Conservation (phyloP, 2,888 invertebrate species). For the Cataglyphis rosenhaueri region DNA sequence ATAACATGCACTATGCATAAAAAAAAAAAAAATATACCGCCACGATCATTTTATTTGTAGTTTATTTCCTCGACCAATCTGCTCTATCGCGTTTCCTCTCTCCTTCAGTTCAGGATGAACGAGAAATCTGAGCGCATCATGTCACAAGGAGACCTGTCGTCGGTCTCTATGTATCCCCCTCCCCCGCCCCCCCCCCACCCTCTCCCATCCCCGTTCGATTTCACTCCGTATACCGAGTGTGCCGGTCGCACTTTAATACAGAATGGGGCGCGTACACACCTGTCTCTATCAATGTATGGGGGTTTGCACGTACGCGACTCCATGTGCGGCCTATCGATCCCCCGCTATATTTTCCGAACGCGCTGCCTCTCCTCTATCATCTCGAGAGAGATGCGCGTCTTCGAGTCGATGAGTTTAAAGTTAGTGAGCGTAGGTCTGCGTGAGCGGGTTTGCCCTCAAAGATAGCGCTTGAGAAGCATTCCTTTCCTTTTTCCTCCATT, state of each 20-base stretch:
- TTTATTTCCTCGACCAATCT: neutral
- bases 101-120: neutral
- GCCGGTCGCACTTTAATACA: neutral
- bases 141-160: slow-evolving; percentile 6
- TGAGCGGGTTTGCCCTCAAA: neutral
- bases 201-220: slow-evolving; percentile 1
- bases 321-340: slow-evolving; percentile 36
- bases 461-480: neutral
- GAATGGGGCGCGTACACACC: slow-evolving; percentile 45
- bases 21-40: neutral
- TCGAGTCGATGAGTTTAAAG: neutral
- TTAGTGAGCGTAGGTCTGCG: neutral
- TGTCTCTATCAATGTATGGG: slow-evolving; percentile 28
- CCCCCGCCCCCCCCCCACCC: no score
- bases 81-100: neutral
- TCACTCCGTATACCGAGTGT: neutral
- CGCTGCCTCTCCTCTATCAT: neutral
- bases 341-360: slow-evolving; percentile 46
- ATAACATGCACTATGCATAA: neutral
- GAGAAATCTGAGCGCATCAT: neutral
- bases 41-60: neutral
- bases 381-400: slow-evolving; percentile 8
- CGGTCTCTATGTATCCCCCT: neutral
- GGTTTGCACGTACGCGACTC: slow-evolving; percentile 14
- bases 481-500: neutral